Evolutionary conservation across 2,797 vertebrate species (phyloP).

Genomic region (Scolopax bukidnonensis): DNA sequence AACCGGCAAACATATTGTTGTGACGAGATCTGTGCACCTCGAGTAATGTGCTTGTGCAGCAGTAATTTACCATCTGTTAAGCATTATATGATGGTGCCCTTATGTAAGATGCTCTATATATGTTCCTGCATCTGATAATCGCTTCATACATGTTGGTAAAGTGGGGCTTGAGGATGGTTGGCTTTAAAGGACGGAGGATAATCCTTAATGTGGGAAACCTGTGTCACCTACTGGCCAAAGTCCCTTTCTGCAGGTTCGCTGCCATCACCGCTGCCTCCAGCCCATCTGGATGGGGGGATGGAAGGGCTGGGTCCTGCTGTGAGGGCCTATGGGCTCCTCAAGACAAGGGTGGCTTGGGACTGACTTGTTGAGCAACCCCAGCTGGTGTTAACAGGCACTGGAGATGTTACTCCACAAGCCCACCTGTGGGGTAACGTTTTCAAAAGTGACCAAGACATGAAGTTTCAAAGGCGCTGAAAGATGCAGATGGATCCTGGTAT

Average conservation of each 20-base stretch:
- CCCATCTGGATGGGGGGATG: neutral
- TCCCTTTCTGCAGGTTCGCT: slow-evolving; percentile 8
- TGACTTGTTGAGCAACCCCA: neutral
- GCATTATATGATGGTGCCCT: neutral
- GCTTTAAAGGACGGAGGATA: neutral
- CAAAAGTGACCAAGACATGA: neutral
- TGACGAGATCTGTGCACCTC: slow-evolving; percentile 43
- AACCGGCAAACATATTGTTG: slow-evolving; percentile 52
- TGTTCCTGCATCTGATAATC: neutral
- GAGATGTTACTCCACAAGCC: neutral
- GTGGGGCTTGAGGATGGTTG: rapidly evolving
- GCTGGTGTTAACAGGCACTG: neutral
- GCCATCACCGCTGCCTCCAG: neutral
- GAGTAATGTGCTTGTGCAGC: slow-evolving; percentile 27
- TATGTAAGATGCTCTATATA: slow-evolving; percentile 11
- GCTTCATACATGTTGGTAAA: neutral
- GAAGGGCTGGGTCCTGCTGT: neutral
- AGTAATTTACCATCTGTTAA: slow-evolving; percentile 54
- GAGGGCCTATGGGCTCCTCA: neutral
- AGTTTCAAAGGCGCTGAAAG: neutral
- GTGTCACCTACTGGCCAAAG: slow-evolving; percentile 44
- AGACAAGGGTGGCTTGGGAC: neutral
- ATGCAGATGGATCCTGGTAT: neutral
- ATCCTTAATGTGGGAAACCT: neutral
- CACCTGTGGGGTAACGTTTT: rapidly evolving